Evolutionary conservation across 2,113 vertebrate species (phyloP).

Genomic region (Apteryx mantelli): DNA sequence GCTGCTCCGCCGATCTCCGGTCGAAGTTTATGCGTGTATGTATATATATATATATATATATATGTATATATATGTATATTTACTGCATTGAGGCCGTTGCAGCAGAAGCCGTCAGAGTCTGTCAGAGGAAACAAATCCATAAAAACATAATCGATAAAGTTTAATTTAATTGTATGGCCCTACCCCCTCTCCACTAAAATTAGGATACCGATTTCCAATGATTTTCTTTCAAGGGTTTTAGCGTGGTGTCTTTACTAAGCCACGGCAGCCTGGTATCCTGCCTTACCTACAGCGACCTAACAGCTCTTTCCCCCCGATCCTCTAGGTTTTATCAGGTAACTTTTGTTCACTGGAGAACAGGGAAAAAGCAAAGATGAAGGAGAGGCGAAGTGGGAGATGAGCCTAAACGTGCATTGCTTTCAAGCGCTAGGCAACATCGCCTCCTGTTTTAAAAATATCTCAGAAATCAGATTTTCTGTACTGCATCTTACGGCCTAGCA

Average conservation of each 20-base stretch:
- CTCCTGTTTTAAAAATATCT: not conserved
- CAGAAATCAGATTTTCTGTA: not conserved
- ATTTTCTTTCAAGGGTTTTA: not conserved
- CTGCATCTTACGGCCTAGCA: not conserved
- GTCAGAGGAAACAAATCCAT: conserved; percentile 16
- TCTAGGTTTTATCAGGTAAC: not conserved
- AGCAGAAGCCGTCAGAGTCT: not conserved
- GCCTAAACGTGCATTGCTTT: not conserved
- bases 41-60: not conserved
- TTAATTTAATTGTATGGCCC: not conserved
- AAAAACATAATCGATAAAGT: not conserved
- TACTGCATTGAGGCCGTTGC: not conserved
- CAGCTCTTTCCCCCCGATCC: not conserved
- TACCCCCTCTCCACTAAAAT: not conserved
- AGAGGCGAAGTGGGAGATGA: not conserved
- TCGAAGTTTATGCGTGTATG: rapidly evolving
- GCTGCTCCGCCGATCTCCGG: not conserved
- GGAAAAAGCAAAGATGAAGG: not conserved
- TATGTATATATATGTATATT: not conserved
- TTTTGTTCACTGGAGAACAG: not conserved
- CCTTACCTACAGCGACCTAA: not conserved
- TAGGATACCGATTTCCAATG: not conserved
- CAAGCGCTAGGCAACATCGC: not conserved
- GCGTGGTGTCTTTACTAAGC: not conserved
- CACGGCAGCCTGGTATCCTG: not conserved